These are phyloP conservation scores for Sympetrum striolatum DNA, from an alignment of 2,888 invertebrate genomes.

Conservation along the genomic window DNA sequence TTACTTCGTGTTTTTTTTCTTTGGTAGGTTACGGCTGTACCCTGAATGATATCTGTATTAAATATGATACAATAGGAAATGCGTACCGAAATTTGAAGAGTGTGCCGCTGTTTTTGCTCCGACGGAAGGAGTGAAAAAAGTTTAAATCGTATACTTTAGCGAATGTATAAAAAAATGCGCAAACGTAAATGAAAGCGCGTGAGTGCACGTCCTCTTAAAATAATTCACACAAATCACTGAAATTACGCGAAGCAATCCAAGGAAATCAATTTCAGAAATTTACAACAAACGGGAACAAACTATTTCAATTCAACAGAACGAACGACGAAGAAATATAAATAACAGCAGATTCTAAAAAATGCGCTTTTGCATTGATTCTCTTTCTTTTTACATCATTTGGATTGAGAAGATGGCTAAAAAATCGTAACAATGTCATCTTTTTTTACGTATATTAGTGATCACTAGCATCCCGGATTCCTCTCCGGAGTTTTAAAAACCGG, in stretches of 20 bases:
- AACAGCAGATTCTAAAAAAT: not conserved
- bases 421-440: not conserved
- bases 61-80: too few species aligned
- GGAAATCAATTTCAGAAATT: not conserved
- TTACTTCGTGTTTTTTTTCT: too few species aligned
- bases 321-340: not conserved
- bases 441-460: constrained; percentile 41
- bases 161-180: not conserved
- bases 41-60: too few species aligned
- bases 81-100: too few species aligned
- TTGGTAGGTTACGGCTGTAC: too few species aligned
- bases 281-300: not conserved
- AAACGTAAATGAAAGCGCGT: not conserved
- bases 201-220: not conserved
- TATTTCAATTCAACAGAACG: not conserved
- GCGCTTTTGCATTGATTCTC: not conserved
- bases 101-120: not conserved
- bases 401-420: constrained; percentile 12
- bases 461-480: not conserved
- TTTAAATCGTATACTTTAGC: not conserved
- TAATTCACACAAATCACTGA: not conserved
- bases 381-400: constrained; percentile 20
- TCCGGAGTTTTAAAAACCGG: not conserved
- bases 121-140: not conserved
- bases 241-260: not conserved